These are phyloP conservation scores for Ptychadena robeensis DNA, from an alignment of 2,797 vertebrate genomes.

Conservation along the genomic window DNA sequence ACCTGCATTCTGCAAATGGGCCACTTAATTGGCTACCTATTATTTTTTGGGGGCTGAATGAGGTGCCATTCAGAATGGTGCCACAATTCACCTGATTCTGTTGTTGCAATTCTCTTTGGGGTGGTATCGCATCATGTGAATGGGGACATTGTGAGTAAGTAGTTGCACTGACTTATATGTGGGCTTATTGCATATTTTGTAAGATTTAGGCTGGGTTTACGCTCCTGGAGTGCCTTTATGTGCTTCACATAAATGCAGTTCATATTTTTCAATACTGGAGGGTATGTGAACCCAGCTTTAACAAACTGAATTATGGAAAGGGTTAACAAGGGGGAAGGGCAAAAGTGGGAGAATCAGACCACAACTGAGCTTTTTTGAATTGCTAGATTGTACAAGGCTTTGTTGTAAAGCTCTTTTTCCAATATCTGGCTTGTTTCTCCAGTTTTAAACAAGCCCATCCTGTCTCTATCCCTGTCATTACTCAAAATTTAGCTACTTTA, in stretches of 20 bases:
- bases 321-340: too few relatives aligned
- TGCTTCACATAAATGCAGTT: not conserved
- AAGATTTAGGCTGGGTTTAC: not conserved
- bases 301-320: too few relatives aligned
- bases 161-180: not conserved
- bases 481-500: not conserved
- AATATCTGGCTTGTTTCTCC: slow-evolving; percentile 5
- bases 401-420: not conserved
- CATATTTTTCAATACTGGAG: not conserved
- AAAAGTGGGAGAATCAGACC: not conserved
- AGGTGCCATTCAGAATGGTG: too few relatives aligned
- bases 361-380: not conserved
- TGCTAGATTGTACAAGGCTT: not conserved
- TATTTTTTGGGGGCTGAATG: too few relatives aligned
- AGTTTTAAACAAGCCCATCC: not conserved
- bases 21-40: too few relatives aligned
- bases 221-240: too few relatives aligned
- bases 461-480: not conserved
- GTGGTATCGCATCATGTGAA: too few relatives aligned
- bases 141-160: too few relatives aligned
- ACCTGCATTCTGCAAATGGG: too few relatives aligned
- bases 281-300: too few relatives aligned
- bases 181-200: not conserved
- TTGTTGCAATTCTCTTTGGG: too few relatives aligned
- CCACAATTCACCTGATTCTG: too few relatives aligned